phyloP scores from a whole-genome alignment of 2,113 vertebrate genomes.

The Hemicordylus capensis region DNA sequence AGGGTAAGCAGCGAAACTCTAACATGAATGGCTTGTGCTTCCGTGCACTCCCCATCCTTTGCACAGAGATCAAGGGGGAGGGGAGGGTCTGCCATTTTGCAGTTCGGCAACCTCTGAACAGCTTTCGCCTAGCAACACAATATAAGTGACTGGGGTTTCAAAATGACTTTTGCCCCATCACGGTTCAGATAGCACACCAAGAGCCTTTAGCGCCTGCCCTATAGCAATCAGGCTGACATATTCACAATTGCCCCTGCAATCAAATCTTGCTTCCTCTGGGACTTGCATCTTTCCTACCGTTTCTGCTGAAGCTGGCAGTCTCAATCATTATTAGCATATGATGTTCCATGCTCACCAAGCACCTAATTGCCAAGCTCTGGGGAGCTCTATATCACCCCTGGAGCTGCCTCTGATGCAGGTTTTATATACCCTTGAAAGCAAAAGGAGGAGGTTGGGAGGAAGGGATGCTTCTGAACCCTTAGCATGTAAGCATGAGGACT shows the following conservation, averaged over 20 bases:
- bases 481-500: background rate
- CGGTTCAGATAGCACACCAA: background rate
- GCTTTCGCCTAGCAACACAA: background rate
- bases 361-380: slow-evolving; percentile 1
- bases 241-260: slow-evolving; percentile 2
- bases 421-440: background rate
- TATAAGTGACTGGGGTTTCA: background rate
- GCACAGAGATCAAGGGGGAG: background rate
- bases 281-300: background rate
- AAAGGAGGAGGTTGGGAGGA: background rate
- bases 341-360: slow-evolving; percentile 13
- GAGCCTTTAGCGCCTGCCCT: background rate
- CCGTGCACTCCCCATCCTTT: too few species aligned
- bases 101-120: background rate
- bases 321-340: slow-evolving; percentile 9
- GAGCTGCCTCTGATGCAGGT: background rate
- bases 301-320: slow-evolving; percentile 1
- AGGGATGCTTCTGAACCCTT: too few species aligned
- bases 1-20: too few species aligned
- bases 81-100: background rate
- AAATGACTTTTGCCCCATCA: background rate
- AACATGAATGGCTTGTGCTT: too few species aligned
- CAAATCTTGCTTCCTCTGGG: background rate
- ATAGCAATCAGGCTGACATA: background rate
- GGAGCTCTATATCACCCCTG: slow-evolving; percentile 1